phyloP scores from a whole-genome alignment of 2,888 invertebrate species.

The Hetaerina titia region DNA sequence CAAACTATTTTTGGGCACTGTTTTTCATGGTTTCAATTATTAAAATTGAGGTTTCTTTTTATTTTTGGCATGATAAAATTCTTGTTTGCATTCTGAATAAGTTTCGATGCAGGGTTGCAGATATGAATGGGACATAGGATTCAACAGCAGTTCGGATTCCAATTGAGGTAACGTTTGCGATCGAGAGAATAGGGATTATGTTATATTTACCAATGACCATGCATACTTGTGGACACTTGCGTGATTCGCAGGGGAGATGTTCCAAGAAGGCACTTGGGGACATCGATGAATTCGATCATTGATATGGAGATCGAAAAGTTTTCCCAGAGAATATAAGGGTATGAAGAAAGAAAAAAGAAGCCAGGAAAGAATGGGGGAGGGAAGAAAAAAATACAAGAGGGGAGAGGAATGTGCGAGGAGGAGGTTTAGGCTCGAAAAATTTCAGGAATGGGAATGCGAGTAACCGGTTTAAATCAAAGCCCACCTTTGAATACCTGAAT shows the following conservation, averaged over 20 bases:
- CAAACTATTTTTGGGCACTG: too few species aligned
- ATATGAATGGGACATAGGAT: not conserved
- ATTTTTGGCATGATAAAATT: too few species aligned
- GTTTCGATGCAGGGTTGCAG: too few species aligned
- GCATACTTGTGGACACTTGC: not conserved
- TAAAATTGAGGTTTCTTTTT: too few species aligned
- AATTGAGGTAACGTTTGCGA: not conserved
- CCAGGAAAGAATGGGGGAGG: not conserved
- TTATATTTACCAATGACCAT: not conserved
- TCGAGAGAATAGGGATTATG: not conserved
- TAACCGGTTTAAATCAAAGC: slow-evolving; percentile 46
- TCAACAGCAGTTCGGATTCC: not conserved
- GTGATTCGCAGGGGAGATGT: not conserved
- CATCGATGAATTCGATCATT: slow-evolving; percentile 15
- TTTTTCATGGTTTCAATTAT: too few species aligned
- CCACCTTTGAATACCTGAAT: slow-evolving; percentile 38
- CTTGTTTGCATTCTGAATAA: too few species aligned
- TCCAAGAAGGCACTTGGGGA: not conserved
- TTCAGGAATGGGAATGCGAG: not conserved
- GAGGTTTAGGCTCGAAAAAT: not conserved
- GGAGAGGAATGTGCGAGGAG: not conserved
- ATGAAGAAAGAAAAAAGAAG: slow-evolving; percentile 13
- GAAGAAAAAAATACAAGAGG: not conserved
- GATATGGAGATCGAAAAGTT: slow-evolving; percentile 44
- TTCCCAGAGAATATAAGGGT: not conserved